These are phyloP conservation scores for Nothocercus julius DNA, from an alignment of 2,113 vertebrate genomes.

Conservation along the genomic window DNA sequence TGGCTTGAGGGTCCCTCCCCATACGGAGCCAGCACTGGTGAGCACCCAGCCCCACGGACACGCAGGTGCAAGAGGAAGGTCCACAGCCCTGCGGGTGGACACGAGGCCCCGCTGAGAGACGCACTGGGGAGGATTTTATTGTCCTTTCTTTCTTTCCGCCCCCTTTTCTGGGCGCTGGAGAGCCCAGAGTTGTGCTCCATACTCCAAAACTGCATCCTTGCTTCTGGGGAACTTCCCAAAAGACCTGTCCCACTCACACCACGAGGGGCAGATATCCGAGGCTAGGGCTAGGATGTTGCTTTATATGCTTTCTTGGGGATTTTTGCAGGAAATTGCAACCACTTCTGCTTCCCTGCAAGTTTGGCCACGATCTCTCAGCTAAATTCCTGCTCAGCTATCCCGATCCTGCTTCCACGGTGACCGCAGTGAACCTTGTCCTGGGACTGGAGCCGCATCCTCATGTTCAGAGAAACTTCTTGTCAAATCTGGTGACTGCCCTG, in stretches of 20 bases:
- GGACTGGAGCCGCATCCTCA: background rate
- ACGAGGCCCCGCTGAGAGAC: background rate
- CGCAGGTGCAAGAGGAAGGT: background rate
- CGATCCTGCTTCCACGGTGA: background rate
- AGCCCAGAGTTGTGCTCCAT: too few species aligned
- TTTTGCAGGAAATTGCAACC: background rate
- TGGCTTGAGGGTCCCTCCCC: background rate
- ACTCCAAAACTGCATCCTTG: background rate
- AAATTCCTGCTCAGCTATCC: background rate
- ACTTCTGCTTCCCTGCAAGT: background rate
- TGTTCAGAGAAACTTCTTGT: background rate
- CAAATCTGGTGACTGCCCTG: background rate
- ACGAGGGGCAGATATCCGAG: background rate
- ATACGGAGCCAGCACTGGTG: background rate
- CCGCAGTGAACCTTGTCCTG: background rate
- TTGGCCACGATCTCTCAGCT: background rate
- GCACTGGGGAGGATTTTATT: background rate
- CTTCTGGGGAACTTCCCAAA: background rate
- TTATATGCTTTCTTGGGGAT: background rate
- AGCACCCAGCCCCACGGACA: background rate
- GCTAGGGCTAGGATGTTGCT: background rate
- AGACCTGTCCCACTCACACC: background rate
- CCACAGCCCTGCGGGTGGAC: background rate
- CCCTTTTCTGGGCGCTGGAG: too few species aligned
- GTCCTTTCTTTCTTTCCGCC: too few species aligned